phyloP scores from a whole-genome alignment of 2,797 vertebrate genomes.

The Catostomus latipinnis region DNA sequence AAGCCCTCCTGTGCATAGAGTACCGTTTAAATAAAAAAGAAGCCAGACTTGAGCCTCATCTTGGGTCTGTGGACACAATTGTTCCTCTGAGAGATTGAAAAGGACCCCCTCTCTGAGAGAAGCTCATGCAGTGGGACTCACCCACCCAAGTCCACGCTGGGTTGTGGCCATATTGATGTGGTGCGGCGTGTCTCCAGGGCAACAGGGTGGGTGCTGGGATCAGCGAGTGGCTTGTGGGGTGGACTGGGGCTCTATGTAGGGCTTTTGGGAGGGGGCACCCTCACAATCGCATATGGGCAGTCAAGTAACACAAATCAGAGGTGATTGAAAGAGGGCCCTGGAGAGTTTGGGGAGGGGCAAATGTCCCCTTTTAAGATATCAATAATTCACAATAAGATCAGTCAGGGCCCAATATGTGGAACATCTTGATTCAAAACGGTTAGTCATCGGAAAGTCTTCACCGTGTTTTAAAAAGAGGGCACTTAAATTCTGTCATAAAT shows the following conservation, averaged over 20 bases:
- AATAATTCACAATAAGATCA: conserved; percentile 76
- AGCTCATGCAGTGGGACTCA: conserved; percentile 52
- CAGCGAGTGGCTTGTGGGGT: conserved; percentile 58
- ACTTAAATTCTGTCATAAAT: conserved; percentile 47
- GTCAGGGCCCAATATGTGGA: conserved; percentile 56
- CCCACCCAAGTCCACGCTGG: conserved; percentile 53
- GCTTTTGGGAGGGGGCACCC: conserved; percentile 58
- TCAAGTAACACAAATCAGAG: conserved; percentile 82
- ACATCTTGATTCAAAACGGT: conserved; percentile 48
- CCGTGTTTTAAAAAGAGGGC: conserved; percentile 44
- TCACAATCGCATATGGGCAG: conserved; percentile 68
- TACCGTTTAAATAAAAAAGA: conserved; percentile 67
- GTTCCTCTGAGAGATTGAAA: conserved; percentile 59
- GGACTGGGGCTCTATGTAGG: conserved; percentile 57
- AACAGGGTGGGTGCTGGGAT: conserved; percentile 60
- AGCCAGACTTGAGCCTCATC: conserved; percentile 60
- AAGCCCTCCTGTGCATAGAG: conserved; percentile 64
- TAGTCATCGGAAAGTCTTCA: conserved; percentile 56
- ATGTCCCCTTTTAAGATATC: conserved; percentile 81
- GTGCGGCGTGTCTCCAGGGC: conserved; percentile 53
- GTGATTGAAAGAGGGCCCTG: conserved; percentile 76
- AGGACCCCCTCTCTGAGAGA: conserved; percentile 59
- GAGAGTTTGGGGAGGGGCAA: conserved; percentile 70
- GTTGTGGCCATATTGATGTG: conserved; percentile 65
- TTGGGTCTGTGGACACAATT: conserved; percentile 61